Conservation (phyloP, 2,888 invertebrate species). For the Tricholauxania praeusta region DNA sequence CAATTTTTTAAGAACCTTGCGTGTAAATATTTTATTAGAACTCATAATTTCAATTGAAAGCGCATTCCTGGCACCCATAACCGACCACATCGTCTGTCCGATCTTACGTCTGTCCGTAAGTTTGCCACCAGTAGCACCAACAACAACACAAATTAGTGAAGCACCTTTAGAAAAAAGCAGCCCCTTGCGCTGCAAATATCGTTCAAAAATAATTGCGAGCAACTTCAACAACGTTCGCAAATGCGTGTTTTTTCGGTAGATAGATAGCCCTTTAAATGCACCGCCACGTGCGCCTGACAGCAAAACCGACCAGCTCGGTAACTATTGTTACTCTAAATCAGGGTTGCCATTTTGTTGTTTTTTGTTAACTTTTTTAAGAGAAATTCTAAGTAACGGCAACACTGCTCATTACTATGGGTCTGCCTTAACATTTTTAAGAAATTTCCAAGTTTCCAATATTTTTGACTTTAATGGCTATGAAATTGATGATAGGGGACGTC, state of each 20-base stretch:
- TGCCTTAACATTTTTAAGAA: too few species aligned
- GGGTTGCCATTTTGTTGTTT: too few species aligned
- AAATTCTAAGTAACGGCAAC: too few species aligned
- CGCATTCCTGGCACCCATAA: conserved; percentile 53
- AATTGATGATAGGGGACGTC: too few species aligned
- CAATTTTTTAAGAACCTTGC: conserved; percentile 49
- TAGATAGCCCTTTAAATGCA: conserved; percentile 8
- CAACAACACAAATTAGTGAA: conserved; percentile 12
- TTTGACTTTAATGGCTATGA: too few species aligned
- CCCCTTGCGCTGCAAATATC: neutral
- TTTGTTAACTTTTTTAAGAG: too few species aligned
- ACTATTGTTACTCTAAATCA: too few species aligned
- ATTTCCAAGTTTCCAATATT: too few species aligned
- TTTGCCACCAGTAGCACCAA: conserved; percentile 5
- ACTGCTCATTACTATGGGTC: too few species aligned
- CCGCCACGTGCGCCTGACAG: conserved; percentile 1
- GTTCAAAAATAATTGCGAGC: conserved; percentile 8
- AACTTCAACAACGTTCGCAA: neutral
- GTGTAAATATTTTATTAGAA: conserved; percentile 62
- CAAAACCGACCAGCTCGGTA: too few species aligned
- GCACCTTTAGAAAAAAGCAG: neutral
- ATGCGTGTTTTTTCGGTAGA: conserved; percentile 11
- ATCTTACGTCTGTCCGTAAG: neutral
- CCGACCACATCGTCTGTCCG: conserved; percentile 30
- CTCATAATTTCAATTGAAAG: conserved; percentile 58